These are phyloP conservation scores for Hydrolagus affinis DNA, from an alignment of 2,113 vertebrate genomes.

Conservation along the genomic window DNA sequence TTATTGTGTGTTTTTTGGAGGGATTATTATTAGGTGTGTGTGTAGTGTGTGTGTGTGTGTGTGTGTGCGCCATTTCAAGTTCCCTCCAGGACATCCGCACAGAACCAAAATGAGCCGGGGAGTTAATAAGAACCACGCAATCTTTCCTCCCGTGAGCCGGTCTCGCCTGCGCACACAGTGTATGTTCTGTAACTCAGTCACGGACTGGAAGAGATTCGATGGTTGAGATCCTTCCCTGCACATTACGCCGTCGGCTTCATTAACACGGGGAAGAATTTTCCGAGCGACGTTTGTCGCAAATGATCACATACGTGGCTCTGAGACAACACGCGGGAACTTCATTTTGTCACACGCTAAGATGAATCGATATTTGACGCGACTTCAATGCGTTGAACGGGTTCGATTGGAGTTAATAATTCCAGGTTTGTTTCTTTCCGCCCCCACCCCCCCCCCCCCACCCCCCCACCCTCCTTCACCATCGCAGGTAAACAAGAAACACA, in stretches of 20 bases:
- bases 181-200: background rate
- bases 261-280: background rate
- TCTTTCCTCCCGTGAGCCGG: no score
- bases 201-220: background rate
- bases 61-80: no score
- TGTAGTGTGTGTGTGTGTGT: no score
- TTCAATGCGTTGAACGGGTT: background rate
- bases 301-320: conserved; percentile 9
- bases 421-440: background rate
- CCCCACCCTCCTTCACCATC: no score
- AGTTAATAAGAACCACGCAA: no score
- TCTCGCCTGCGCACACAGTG: no score
- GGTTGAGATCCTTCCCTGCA: background rate
- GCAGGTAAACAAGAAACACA: conserved; percentile 7
- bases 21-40: no score
- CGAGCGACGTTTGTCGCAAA: background rate
- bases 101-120: no score
- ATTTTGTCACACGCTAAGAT: conserved; percentile 14
- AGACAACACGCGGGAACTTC: background rate
- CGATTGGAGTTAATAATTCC: conserved; percentile 22
- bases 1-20: no score
- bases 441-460: no score
- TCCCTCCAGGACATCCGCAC: no score
- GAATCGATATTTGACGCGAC: conserved; percentile 10
- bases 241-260: background rate